Evolutionary conservation across 2,113 vertebrate species (phyloP).

Genomic region (Ctenomys sociabilis): DNA sequence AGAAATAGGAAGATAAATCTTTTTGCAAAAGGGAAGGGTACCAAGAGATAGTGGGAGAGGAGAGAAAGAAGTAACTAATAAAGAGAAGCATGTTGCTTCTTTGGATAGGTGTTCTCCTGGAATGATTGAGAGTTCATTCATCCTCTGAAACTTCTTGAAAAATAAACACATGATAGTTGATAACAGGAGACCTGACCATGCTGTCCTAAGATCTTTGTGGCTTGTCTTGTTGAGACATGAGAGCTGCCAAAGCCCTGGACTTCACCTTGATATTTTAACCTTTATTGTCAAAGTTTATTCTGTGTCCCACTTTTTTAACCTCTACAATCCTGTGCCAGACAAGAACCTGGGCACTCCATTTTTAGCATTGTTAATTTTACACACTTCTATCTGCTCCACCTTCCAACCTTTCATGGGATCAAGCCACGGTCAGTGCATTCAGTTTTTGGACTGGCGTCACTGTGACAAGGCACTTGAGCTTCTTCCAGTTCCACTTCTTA

Average conservation of each 20-base stretch:
- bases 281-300: not conserved
- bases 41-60: not conserved
- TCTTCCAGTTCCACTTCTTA: not conserved
- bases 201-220: not conserved
- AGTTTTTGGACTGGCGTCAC: not conserved
- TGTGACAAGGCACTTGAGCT: not conserved
- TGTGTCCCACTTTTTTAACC: constrained; percentile 18
- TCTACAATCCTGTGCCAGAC: constrained; percentile 2
- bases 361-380: not conserved
- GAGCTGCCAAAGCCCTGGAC: not conserved
- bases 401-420: not conserved
- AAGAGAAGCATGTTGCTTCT: not conserved
- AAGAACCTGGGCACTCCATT: not conserved
- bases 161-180: not conserved
- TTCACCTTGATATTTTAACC: not conserved
- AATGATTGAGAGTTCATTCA: not conserved
- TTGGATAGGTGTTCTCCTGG: not conserved
- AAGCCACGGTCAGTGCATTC: not conserved
- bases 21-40: not conserved
- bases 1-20: not conserved
- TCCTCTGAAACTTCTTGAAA: not conserved
- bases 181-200: not conserved
- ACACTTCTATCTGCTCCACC: not conserved
- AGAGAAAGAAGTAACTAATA: not conserved
- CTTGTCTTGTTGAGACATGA: not conserved